phyloP scores from a whole-genome alignment of 2,797 vertebrate species.

The Phaenicophaeus curvirostris region DNA sequence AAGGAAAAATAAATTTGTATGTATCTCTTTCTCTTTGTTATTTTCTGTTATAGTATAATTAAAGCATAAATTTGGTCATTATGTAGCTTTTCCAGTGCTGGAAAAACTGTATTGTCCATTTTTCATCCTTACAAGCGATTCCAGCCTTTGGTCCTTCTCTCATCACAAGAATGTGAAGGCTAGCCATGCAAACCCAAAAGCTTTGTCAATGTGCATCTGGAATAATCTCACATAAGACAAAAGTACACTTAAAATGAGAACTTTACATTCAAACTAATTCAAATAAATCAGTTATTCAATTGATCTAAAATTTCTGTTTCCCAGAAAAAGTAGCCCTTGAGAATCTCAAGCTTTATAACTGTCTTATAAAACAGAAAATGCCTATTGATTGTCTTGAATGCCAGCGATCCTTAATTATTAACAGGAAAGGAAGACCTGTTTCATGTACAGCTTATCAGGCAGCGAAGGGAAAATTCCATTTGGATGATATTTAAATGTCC shows the following conservation, averaged over 20 bases:
- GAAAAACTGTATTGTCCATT: background rate
- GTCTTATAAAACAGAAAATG: background rate
- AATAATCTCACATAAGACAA: background rate
- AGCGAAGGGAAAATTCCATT: background rate
- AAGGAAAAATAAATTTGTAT: background rate
- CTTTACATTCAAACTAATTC: background rate
- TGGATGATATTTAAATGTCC: background rate
- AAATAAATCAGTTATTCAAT: background rate
- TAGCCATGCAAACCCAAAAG: background rate
- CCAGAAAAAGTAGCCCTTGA: background rate
- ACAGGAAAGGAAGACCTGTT: background rate
- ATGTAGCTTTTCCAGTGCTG: background rate
- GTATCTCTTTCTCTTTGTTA: background rate
- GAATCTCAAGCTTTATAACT: background rate
- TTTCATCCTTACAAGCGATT: background rate
- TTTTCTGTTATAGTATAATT: background rate
- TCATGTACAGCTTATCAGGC: background rate
- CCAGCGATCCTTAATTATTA: background rate
- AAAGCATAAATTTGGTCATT: background rate
- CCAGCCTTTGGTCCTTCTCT: background rate
- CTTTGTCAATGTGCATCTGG: background rate
- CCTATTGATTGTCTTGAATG: background rate
- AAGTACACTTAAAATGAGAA: background rate
- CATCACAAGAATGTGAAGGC: background rate
- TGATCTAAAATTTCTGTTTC: background rate